phyloP scores from a whole-genome alignment of 2,888 invertebrate genomes.

The Steinernema hermaphroditum region DNA sequence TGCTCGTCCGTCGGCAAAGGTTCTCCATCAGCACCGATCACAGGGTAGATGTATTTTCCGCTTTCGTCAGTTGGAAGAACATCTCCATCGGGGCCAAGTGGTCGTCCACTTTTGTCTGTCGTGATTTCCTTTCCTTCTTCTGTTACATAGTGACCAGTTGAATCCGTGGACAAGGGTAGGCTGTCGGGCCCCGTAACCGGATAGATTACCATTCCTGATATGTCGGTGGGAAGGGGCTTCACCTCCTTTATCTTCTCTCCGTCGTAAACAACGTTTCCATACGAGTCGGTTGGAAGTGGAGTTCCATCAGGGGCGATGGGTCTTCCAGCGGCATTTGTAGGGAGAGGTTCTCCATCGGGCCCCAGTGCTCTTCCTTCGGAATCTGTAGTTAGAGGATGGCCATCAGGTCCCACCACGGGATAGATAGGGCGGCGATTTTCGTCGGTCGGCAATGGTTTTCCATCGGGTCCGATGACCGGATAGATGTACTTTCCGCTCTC shows the following conservation, averaged over 20 bases:
- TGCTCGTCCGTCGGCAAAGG: constrained; percentile 48
- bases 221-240: not conserved
- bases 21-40: constrained; percentile 46
- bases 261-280: not conserved
- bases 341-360: constrained; percentile 35
- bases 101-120: constrained; percentile 46
- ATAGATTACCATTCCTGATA: constrained; percentile 18
- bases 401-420: constrained; percentile 49
- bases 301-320: not conserved
- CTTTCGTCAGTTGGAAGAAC: constrained; percentile 48
- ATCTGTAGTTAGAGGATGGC: constrained; percentile 46
- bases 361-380: constrained; percentile 34
- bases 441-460: constrained; percentile 33
- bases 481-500: constrained; percentile 38
- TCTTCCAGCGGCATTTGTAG: constrained; percentile 32
- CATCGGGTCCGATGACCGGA: constrained; percentile 38
- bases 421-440: constrained; percentile 36
- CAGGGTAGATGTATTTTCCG: constrained; percentile 35
- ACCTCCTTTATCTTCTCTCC: not conserved
- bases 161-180: not conserved
- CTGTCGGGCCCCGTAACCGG: constrained; percentile 12
- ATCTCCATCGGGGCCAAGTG: constrained; percentile 46
- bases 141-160: not conserved
- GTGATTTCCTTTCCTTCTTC: constrained; percentile 40
- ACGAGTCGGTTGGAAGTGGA: constrained; percentile 12